phyloP scores from a whole-genome alignment of 2,113 vertebrate species.

The Oreochromis spilurus region DNA sequence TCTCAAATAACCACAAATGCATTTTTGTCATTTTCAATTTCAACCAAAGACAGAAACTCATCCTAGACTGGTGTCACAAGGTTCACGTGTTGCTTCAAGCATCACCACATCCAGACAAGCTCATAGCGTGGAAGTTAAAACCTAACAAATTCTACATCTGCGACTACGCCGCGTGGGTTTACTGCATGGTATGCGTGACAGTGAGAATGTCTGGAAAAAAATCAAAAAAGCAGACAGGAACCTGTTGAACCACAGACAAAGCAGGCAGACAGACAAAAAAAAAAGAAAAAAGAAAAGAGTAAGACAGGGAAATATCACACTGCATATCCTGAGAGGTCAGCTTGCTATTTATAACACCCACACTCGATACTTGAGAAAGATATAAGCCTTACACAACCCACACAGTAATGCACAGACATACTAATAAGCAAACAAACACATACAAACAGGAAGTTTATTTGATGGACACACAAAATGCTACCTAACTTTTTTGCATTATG shows the following conservation, averaged over 20 bases:
- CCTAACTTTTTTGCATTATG: not conserved
- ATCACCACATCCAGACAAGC: not conserved
- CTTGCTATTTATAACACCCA: not conserved
- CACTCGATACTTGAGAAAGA: slow-evolving; percentile 7
- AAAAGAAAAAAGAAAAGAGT: not conserved
- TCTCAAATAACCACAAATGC: not conserved
- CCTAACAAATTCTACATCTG: not conserved
- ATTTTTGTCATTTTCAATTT: not conserved
- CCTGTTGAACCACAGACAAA: slow-evolving; percentile 4
- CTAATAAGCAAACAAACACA: not conserved
- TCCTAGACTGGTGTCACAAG: not conserved
- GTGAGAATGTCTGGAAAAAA: not conserved
- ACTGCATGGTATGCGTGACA: not conserved
- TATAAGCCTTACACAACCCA: not conserved
- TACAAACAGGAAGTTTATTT: not conserved
- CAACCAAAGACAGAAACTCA: not conserved
- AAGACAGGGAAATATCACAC: not conserved
- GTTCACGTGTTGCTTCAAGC: not conserved
- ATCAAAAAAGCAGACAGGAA: slow-evolving; percentile 20
- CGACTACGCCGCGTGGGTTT: not conserved
- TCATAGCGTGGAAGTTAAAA: not conserved
- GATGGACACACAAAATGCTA: not conserved
- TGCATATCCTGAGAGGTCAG: not conserved
- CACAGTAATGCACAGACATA: not conserved
- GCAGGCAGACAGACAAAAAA: not conserved